These are phyloP conservation scores for Sarcophaga carnaria DNA, from an alignment of 2,888 invertebrate genomes.

Conservation along the genomic window DNA sequence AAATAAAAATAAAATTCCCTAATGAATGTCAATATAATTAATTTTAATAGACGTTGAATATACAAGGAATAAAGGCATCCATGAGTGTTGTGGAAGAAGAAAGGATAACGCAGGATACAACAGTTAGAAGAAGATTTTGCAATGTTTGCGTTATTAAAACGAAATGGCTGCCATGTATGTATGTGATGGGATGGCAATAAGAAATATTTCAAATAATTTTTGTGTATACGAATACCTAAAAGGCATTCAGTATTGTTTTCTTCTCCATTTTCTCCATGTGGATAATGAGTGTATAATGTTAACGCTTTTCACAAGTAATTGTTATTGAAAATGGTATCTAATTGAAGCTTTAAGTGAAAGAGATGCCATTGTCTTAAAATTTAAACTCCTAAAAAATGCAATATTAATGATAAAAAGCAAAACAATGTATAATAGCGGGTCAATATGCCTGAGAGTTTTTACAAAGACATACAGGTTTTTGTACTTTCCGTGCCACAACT, in stretches of 20 bases:
- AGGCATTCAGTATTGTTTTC: not conserved
- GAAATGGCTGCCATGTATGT: conserved; percentile 37
- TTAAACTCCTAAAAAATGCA: too few species aligned
- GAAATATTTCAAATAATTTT: not conserved
- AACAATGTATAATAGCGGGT: too few species aligned
- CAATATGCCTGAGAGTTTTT: too few species aligned
- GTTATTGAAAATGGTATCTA: conserved; percentile 19
- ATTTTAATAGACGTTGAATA: conserved; percentile 60
- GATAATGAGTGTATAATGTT: conserved; percentile 35
- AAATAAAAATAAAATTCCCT: conserved; percentile 43
- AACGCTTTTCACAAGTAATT: conserved; percentile 38
- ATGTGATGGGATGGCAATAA: not conserved
- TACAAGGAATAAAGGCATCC: not conserved
- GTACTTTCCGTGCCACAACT: too few species aligned
- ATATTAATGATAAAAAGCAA: too few species aligned
- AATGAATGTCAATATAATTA: conserved; percentile 68
- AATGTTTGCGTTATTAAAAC: conserved; percentile 5
- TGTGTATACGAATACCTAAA: not conserved
- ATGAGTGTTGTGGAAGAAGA: conserved; percentile 1
- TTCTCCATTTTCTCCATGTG: not conserved
- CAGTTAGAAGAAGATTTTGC: too few species aligned
- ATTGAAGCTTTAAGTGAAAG: too few species aligned
- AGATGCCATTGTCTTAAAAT: too few species aligned
- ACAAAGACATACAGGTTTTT: too few species aligned
- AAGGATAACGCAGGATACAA: too few species aligned